These are phyloP conservation scores for Esox lucius DNA, from an alignment of 2,797 vertebrate genomes.

Conservation along the genomic window DNA sequence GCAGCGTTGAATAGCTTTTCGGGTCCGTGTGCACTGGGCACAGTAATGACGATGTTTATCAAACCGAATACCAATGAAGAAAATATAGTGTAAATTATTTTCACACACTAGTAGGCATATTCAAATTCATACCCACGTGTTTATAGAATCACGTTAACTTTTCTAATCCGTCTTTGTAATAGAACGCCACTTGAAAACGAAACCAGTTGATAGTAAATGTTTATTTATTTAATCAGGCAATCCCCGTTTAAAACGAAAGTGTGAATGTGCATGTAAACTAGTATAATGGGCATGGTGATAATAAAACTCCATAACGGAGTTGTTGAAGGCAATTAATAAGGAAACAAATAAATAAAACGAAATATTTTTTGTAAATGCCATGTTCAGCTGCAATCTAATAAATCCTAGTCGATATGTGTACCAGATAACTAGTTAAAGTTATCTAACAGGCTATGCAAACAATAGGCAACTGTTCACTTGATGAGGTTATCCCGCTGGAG, in stretches of 20 bases:
- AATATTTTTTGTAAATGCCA: not conserved
- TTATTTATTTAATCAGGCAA: not conserved
- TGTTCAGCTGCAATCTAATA: not conserved
- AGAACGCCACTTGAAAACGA: too few species aligned
- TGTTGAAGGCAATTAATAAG: not conserved
- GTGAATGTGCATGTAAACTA: not conserved
- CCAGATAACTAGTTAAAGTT: not conserved
- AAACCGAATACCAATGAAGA: not conserved
- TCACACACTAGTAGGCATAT: not conserved
- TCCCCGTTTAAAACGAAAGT: too few species aligned
- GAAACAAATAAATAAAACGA: not conserved
- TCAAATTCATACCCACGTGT: not conserved
- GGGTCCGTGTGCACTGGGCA: constrained; percentile 6
- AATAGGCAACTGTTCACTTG: constrained; percentile 19
- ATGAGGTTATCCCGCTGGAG: constrained; percentile 19
- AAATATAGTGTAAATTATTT: not conserved
- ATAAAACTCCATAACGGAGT: not conserved
- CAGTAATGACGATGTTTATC: not conserved
- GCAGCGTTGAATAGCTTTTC: not conserved
- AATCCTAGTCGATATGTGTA: not conserved
- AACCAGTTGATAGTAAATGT: not conserved
- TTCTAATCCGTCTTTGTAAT: not conserved
- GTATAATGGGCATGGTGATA: not conserved
- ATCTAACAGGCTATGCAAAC: not conserved
- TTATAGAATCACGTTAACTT: not conserved